These are phyloP conservation scores for Mionectes macconnelli DNA, from an alignment of 2,113 vertebrate species.

Conservation along the genomic window DNA sequence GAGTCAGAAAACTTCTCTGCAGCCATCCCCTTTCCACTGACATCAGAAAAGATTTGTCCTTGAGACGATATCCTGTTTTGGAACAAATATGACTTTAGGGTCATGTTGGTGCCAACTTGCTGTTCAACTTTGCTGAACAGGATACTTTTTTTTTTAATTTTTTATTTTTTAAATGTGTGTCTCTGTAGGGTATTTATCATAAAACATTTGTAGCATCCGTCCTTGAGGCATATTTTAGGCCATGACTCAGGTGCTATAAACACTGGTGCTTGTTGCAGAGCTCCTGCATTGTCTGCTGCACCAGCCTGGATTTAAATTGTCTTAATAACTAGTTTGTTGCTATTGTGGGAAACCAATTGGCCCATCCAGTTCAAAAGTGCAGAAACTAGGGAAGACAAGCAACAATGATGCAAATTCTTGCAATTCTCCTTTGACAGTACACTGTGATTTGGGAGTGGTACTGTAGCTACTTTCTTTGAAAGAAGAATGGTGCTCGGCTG, in stretches of 20 bases:
- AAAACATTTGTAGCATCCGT: conserved; percentile 18
- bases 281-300: not conserved
- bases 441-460: not conserved
- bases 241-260: conserved; percentile 12
- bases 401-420: not conserved
- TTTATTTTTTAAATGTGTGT: not conserved
- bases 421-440: not conserved
- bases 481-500: not conserved
- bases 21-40: not conserved
- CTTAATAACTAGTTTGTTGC: not conserved
- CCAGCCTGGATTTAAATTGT: not conserved
- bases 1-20: not conserved
- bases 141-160: not conserved
- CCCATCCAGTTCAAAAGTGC: not conserved
- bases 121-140: not conserved
- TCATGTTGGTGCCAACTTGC: not conserved
- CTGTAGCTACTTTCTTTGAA: not conserved
- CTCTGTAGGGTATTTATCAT: not conserved
- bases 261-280: not conserved
- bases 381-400: not conserved
- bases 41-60: not conserved
- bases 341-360: not conserved
- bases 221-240: conserved; percentile 33
- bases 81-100: not conserved
- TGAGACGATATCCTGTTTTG: not conserved